Conservation (phyloP, 2,888 invertebrate species). For the Nebria salina region DNA sequence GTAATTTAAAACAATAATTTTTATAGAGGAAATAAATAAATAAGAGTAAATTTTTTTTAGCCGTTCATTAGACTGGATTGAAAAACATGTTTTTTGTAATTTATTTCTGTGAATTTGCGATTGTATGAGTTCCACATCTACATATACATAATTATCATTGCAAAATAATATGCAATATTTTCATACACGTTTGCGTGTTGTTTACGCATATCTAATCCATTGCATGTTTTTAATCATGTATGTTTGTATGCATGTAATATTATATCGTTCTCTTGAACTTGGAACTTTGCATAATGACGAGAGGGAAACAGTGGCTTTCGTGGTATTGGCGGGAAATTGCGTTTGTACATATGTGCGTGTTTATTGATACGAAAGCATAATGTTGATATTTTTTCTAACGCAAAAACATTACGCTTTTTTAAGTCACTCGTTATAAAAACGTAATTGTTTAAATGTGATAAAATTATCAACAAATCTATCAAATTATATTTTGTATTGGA, state of each 20-base stretch:
- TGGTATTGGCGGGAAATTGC: neutral
- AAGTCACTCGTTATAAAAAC: neutral
- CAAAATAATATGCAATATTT: neutral
- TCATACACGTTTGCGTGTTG: neutral
- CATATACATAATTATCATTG: constrained; percentile 1
- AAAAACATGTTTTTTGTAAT: neutral
- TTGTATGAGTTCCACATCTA: neutral
- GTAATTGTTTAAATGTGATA: neutral
- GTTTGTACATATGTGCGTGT: neutral
- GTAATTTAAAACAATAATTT: neutral
- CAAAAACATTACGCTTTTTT: neutral
- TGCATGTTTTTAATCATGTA: neutral
- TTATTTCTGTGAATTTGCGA: neutral
- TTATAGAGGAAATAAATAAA: neutral
- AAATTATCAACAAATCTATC: neutral
- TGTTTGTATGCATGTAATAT: neutral
- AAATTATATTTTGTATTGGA: neutral
- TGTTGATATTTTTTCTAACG: neutral
- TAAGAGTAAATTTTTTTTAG: neutral
- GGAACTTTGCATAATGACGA: neutral
- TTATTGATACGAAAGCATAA: neutral
- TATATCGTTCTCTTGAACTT: neutral
- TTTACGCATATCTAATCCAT: neutral
- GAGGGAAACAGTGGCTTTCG: neutral
- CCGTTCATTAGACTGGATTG: neutral